Percentiles rank a stretch among this genome's conserved stretches.
Evolutionary conservation across 2,888 invertebrate species (phyloP).

Genomic region (Eupelmus urozonus): DNA sequence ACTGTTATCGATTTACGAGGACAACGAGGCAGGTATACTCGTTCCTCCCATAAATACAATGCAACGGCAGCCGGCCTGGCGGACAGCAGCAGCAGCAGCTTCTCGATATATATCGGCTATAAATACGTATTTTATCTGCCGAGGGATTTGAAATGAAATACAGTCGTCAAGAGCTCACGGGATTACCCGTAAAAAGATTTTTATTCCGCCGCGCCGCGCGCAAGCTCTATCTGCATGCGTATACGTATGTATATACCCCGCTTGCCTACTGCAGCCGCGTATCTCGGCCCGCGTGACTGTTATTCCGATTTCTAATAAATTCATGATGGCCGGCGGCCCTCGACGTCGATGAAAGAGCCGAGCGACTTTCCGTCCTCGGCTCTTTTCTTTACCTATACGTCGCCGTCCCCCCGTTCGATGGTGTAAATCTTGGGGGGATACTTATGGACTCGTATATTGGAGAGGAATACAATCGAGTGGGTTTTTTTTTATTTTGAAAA

Average conservation of each 20-base stretch:
- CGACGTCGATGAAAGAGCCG: not conserved
- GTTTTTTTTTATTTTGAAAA: no score
- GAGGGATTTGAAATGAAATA: constrained; percentile 73
- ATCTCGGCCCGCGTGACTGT: not conserved
- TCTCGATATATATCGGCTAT: constrained; percentile 65
- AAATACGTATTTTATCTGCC: constrained; percentile 73
- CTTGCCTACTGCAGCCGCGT: constrained; percentile 13
- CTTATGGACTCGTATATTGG: no score
- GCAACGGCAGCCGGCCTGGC: constrained; percentile 58
- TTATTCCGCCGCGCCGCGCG: constrained; percentile 47
- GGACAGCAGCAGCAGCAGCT: constrained; percentile 59
- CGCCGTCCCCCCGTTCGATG: no score
- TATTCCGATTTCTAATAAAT: constrained; percentile 46
- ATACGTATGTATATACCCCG: not conserved
- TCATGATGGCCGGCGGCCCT: constrained; percentile 18
- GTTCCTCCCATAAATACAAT: constrained; percentile 67
- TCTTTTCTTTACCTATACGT: no score
- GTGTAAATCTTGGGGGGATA: no score
- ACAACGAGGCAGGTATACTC: constrained; percentile 61
- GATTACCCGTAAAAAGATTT: constrained; percentile 70
- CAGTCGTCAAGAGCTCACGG: constrained; percentile 73
- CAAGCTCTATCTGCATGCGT: no score
- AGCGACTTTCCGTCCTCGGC: no score
- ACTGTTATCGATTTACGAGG: constrained; percentile 71
- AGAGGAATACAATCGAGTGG: no score